A percentile compares a stretch with the other conserved stretches of the same genome.
These are phyloP conservation scores for Sylvia atricapilla DNA, from an alignment of 2,113 vertebrate genomes.

Conservation along the genomic window DNA sequence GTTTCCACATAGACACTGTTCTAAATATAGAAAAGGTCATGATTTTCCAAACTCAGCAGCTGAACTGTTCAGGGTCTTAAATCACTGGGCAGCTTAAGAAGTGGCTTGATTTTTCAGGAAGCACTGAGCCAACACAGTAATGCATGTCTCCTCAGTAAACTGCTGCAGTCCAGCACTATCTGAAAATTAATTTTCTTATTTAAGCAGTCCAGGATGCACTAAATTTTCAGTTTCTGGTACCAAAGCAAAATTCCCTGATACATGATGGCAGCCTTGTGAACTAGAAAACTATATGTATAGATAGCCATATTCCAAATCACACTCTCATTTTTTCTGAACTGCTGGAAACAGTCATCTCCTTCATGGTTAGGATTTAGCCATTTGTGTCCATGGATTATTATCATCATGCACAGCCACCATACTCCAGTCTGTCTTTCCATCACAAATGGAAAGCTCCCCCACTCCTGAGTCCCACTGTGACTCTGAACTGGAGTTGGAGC, in stretches of 20 bases:
- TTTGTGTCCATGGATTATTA: not conserved
- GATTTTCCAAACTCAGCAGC: constrained; percentile 49
- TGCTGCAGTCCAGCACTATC: not conserved
- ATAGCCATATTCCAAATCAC: not conserved
- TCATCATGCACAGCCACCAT: accelerated
- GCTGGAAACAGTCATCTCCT: not conserved
- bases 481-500: not conserved
- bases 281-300: not conserved
- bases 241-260: not conserved
- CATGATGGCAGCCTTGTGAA: not conserved
- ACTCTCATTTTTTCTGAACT: not conserved
- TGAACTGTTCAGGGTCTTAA: constrained; percentile 44
- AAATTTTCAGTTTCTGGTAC: not conserved
- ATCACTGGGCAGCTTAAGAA: constrained; percentile 18
- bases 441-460: not conserved
- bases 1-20: not conserved
- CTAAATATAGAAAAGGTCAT: constrained; percentile 66
- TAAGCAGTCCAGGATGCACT: not conserved
- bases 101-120: constrained; percentile 16
- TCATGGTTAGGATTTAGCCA: not conserved
- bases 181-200: not conserved
- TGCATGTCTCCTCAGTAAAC: not conserved
- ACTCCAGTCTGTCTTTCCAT: not conserved
- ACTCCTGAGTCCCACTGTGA: not conserved
- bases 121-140: not conserved